Evolutionary conservation across 2,113 vertebrate species (phyloP).

Genomic region (Abramis brama): DNA sequence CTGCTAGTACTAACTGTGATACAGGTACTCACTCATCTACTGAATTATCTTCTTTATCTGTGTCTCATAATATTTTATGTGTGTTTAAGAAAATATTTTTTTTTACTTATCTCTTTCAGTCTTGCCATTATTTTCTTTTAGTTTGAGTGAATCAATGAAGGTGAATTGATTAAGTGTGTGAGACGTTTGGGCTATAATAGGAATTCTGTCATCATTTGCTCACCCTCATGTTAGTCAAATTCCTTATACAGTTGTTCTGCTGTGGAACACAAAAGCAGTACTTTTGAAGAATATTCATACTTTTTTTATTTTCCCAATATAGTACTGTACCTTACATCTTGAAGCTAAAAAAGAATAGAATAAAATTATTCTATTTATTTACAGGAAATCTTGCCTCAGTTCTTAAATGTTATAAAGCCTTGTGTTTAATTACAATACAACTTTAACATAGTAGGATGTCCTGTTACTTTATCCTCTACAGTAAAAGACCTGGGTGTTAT

Average conservation of each 20-base stretch:
- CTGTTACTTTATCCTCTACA: too few relatives aligned
- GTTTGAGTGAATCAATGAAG: neutral
- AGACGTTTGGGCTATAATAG: slow-evolving; percentile 9
- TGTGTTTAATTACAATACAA: too few relatives aligned
- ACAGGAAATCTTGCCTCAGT: neutral
- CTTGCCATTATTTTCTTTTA: neutral
- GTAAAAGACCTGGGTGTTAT: too few relatives aligned
- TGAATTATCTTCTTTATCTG: slow-evolving; percentile 45
- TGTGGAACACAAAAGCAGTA: neutral
- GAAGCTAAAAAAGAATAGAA: too few relatives aligned
- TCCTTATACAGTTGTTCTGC: neutral
- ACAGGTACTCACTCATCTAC: slow-evolving; percentile 83
- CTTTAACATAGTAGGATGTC: too few relatives aligned
- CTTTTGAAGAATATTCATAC: too few relatives aligned
- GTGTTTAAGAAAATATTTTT: neutral
- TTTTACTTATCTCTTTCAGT: neutral
- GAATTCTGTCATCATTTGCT: neutral
- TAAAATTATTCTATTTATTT: too few relatives aligned
- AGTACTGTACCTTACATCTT: too few relatives aligned
- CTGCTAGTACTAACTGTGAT: slow-evolving; percentile 97
- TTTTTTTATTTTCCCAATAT: too few relatives aligned
- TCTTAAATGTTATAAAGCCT: neutral
- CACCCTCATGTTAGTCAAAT: neutral
- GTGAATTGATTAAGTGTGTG: neutral
- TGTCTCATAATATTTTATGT: slow-evolving; percentile 30